Conservation (phyloP, 2,113 vertebrate genomes). For the Varanus komodoensis region DNA sequence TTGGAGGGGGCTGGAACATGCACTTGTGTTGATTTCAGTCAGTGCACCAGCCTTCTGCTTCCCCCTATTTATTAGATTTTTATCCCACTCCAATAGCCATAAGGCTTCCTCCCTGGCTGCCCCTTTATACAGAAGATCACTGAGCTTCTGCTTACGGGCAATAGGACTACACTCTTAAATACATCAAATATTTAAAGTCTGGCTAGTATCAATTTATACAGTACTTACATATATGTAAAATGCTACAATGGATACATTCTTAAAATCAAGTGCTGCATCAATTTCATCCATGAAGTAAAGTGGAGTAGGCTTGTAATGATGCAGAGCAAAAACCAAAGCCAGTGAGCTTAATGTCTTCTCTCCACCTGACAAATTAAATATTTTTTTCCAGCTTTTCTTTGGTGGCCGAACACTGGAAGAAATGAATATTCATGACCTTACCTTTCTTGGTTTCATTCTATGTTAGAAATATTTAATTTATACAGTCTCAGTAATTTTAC, state of each 20-base stretch:
- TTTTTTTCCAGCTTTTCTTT: slow-evolving; percentile 99
- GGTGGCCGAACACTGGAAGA: slow-evolving; percentile 91
- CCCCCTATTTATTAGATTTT: too few relatives aligned
- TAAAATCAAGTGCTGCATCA: slow-evolving; percentile 97
- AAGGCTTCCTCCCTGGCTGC: too few relatives aligned
- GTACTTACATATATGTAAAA: slow-evolving; percentile 96
- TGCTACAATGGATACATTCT: slow-evolving; percentile 98
- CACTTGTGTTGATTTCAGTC: too few relatives aligned
- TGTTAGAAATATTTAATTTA: not conserved
- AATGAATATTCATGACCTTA: not conserved
- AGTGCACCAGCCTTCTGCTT: too few relatives aligned
- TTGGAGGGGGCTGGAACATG: too few relatives aligned
- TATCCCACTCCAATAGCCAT: too few relatives aligned
- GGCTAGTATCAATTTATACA: not conserved
- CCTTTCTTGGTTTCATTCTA: not conserved
- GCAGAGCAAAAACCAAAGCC: slow-evolving; percentile 95
- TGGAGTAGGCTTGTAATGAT: slow-evolving; percentile 97
- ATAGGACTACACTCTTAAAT: too few relatives aligned
- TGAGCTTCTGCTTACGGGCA: too few relatives aligned
- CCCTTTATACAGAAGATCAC: too few relatives aligned
- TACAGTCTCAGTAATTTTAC: not conserved
- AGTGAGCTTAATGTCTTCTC: slow-evolving; percentile 97
- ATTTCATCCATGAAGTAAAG: slow-evolving; percentile 99
- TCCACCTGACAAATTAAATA: slow-evolving; percentile 96
- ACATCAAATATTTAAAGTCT: not conserved